Evolutionary conservation across 2,888 invertebrate genomes (phyloP).

Genomic region (Pseudanteris insignis): DNA sequence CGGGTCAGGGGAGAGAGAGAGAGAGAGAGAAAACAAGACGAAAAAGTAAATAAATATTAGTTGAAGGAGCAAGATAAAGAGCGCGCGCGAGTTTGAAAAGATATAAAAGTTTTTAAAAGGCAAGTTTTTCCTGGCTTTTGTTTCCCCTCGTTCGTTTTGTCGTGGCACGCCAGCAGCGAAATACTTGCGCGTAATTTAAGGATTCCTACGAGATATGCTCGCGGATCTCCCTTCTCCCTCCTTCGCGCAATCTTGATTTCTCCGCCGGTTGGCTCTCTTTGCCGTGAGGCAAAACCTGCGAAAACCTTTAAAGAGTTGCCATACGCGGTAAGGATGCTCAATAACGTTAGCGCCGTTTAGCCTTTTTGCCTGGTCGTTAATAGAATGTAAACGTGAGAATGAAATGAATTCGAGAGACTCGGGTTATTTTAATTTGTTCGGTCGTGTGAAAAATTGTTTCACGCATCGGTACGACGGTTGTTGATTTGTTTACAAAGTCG

Average conservation of each 20-base stretch:
- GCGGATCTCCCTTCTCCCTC: slow-evolving; percentile 37
- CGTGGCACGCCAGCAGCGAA: slow-evolving; percentile 30
- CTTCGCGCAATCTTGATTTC: slow-evolving; percentile 8
- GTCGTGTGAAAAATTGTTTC: too few relatives aligned
- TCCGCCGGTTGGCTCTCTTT: not conserved
- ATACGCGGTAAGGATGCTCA: slow-evolving; percentile 30
- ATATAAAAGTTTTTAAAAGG: slow-evolving; percentile 56
- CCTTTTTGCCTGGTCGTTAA: slow-evolving; percentile 42
- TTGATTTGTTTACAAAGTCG: too few relatives aligned
- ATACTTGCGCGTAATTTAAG: slow-evolving; percentile 49
- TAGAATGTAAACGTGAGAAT: slow-evolving; percentile 40
- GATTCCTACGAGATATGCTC: slow-evolving; percentile 47
- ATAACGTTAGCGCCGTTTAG: slow-evolving; percentile 42
- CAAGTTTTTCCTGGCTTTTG: slow-evolving; percentile 52
- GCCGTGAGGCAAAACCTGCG: slow-evolving; percentile 21
- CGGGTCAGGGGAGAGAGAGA: too few relatives aligned
- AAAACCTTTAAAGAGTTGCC: slow-evolving; percentile 42
- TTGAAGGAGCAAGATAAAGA: slow-evolving; percentile 22
- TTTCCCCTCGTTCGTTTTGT: slow-evolving; percentile 47
- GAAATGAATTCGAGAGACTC: too few relatives aligned
- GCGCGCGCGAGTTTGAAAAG: slow-evolving; percentile 42
- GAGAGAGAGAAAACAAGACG: not conserved
- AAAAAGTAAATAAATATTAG: slow-evolving; percentile 35
- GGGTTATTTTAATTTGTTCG: too few relatives aligned
- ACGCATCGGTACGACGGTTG: too few relatives aligned